Evolutionary conservation across 2,888 invertebrate species (phyloP).

Genomic region (Belgica antarctica): DNA sequence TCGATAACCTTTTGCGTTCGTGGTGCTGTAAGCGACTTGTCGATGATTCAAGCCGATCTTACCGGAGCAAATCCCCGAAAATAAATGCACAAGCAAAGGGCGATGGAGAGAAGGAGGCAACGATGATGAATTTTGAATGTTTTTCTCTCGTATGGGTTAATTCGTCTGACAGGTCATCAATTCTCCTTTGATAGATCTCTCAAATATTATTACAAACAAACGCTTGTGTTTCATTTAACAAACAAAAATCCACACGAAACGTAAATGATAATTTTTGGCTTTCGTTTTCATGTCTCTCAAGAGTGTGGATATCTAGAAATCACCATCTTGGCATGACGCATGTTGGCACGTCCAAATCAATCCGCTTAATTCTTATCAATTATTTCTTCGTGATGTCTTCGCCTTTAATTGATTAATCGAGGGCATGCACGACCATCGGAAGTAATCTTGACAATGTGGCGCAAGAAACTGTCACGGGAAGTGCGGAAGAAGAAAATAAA

Average conservation of each 20-base stretch:
- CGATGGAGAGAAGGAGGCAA: neutral
- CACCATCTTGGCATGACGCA: slow-evolving; percentile 16
- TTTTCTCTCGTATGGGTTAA: slow-evolving; percentile 34
- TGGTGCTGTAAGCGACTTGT: slow-evolving; percentile 33
- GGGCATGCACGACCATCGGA: neutral
- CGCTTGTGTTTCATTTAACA: slow-evolving; percentile 25
- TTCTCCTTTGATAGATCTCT: slow-evolving; percentile 42
- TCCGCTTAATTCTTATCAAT: neutral
- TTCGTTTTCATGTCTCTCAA: neutral
- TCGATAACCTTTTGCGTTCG: slow-evolving; percentile 26
- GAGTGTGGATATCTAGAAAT: neutral
- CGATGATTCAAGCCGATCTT: slow-evolving; percentile 26
- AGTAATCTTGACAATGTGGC: slow-evolving; percentile 17
- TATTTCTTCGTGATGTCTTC: neutral
- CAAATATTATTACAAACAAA: slow-evolving; percentile 42
- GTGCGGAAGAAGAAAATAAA: slow-evolving; percentile 17
- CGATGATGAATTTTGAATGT: slow-evolving; percentile 35
- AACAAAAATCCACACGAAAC: neutral
- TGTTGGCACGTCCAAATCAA: neutral
- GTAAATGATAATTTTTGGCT: neutral
- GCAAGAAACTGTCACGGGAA: neutral
- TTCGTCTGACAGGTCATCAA: slow-evolving; percentile 43
- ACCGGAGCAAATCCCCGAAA: slow-evolving; percentile 13
- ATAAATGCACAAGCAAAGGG: slow-evolving; percentile 36
- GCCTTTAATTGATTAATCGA: slow-evolving; percentile 19